phyloP scores from a whole-genome alignment of 2,888 invertebrate species.

The Germaria angustata region DNA sequence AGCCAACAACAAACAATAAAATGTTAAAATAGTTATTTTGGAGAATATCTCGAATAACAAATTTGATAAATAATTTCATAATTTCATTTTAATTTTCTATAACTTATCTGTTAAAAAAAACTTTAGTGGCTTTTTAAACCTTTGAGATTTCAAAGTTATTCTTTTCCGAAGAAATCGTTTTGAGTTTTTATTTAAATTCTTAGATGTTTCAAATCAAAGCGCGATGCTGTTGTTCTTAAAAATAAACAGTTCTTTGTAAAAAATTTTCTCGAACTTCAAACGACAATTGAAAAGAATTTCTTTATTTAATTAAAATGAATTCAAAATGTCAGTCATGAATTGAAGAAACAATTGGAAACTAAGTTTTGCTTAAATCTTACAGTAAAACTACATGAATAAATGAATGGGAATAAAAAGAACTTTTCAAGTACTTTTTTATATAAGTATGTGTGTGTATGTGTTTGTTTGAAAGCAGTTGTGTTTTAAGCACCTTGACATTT shows the following conservation, averaged over 20 bases:
- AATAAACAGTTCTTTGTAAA: neutral
- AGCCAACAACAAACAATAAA: too few species aligned
- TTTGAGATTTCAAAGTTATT: too few species aligned
- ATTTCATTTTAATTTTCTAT: too few species aligned
- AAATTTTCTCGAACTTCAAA: neutral
- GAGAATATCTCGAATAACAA: too few species aligned
- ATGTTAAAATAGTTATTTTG: too few species aligned
- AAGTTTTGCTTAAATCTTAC: conserved; percentile 22
- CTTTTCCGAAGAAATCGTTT: too few species aligned
- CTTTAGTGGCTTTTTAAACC: too few species aligned
- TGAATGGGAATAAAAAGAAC: neutral
- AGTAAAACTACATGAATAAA: conserved; percentile 1
- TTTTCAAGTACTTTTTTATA: conserved; percentile 43
- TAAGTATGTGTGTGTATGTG: neutral
- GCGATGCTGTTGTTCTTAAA: too few species aligned
- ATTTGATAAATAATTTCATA: too few species aligned
- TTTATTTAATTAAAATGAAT: neutral
- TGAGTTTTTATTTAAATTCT: too few species aligned
- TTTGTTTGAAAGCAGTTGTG: conserved; percentile 16
- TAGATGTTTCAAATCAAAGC: too few species aligned
- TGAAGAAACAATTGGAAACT: neutral
- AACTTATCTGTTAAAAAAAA: too few species aligned
- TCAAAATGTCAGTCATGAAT: conserved; percentile 2
- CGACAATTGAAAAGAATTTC: neutral
- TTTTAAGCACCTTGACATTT: conserved; percentile 58